Conservation (phyloP, 2,888 invertebrate species). For the Stenurella melanura region DNA sequence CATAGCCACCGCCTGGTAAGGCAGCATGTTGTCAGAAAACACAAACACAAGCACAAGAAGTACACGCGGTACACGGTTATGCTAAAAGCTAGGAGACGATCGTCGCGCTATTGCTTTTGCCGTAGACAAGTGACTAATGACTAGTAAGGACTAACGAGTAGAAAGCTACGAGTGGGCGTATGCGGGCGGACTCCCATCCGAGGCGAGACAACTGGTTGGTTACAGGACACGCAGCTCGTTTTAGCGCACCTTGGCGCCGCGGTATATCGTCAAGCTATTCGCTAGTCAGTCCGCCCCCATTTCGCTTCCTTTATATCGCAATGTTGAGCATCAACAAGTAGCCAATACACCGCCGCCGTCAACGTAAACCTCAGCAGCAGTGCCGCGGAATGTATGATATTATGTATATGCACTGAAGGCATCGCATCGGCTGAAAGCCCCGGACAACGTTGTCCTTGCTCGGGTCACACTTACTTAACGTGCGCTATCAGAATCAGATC, state of each 20-base stretch:
- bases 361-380: slow-evolving; percentile 50
- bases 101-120: slow-evolving; percentile 55
- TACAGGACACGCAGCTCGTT: slow-evolving; percentile 68
- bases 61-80: slow-evolving; percentile 27
- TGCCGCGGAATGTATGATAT: slow-evolving; percentile 50
- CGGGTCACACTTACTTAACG: slow-evolving; percentile 27
- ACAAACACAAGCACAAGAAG: slow-evolving; percentile 43
- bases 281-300: slow-evolving; percentile 69
- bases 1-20: slow-evolving; percentile 93
- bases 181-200: slow-evolving; percentile 64
- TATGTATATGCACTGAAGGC: slow-evolving; percentile 45
- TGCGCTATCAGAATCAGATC: background rate
- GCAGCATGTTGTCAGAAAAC: slow-evolving; percentile 79
- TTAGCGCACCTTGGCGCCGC: slow-evolving; percentile 64
- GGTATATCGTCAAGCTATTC: slow-evolving; percentile 69
- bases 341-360: slow-evolving; percentile 71
- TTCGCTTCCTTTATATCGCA: slow-evolving; percentile 62
- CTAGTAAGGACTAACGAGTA: slow-evolving; percentile 62
- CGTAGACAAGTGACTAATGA: slow-evolving; percentile 67
- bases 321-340: slow-evolving; percentile 71
- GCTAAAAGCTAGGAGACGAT: slow-evolving; percentile 39
- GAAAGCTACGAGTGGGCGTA: slow-evolving; percentile 67
- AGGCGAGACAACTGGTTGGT: slow-evolving; percentile 69
- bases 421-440: slow-evolving; percentile 8
- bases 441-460: slow-evolving; percentile 12